Evolutionary conservation across 2,797 vertebrate genomes (phyloP), one percentile per base, ranked within the genome.

Genomic region (Decapterus maruadsi): DNA sequence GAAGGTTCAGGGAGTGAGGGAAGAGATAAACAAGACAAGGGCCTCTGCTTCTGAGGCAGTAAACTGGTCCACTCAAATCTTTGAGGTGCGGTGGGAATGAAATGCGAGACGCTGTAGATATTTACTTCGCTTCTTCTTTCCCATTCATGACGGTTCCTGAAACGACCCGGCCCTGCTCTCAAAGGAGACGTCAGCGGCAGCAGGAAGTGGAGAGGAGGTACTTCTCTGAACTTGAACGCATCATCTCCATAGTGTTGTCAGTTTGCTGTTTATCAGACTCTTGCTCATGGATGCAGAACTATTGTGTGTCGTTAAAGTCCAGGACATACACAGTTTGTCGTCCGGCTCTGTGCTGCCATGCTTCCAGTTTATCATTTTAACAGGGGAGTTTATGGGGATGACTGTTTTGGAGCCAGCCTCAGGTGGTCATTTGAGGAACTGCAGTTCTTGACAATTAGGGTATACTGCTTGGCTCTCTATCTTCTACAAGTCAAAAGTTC

Each of bases 21-120:
- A 8, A 40, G 22, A 66, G 62, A 74, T 59, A 53, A 73, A 85
- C 54, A 61, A 65, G 29, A 60, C 0, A 2, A 57, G 22, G 38
- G 42, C n/a, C 43, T 72, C 26, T 43, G 42, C 16, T 75, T 55
- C 50, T 19, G 36, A 19, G 31, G 31, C 51, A 26, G 45, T 34
- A 29, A 57, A 38, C 46, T 50, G 45, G 36, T 56, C 34, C 26
- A 53, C 22, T 60, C 4, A 64, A 79, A 64, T 36, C 50, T 56
- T 19, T 54, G 42, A 62, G 50, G 10, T 46, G 22, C 2, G 20
- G 16, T 34, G 54, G 26, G 31, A 55, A 55, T 31, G 6, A 55
- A 67, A 42, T 19, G 12, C 1, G 19, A 58, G 11, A 8, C 10
- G 6, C 31, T 42, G 54, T 2, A 54, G 51, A 53, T 5, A 53